Evolutionary conservation across 2,113 vertebrate species (phyloP).

Genomic region (Ceratotherium simum): DNA sequence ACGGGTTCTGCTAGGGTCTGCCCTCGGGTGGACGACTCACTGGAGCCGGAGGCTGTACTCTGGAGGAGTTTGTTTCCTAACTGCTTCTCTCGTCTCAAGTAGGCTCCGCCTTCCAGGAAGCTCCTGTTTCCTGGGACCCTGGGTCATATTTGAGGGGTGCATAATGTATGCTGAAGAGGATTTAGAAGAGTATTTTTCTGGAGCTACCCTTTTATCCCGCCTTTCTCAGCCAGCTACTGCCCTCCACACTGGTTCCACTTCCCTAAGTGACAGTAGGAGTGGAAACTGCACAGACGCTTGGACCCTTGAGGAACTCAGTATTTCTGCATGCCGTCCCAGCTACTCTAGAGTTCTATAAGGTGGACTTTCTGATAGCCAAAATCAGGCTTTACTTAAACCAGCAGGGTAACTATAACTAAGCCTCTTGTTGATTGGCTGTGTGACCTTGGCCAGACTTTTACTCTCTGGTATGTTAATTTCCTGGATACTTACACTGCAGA

Average conservation of each 20-base stretch:
- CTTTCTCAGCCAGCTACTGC: not conserved
- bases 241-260: conserved; percentile 45
- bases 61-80: not conserved
- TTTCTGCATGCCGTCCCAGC: not conserved
- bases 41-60: not conserved
- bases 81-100: not conserved
- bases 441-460: conserved; percentile 54
- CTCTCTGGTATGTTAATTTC: not conserved
- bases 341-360: not conserved
- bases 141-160: not conserved
- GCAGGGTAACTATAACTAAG: not conserved
- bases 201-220: not conserved
- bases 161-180: not conserved
- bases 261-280: not conserved
- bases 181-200: not conserved
- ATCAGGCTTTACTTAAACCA: not conserved
- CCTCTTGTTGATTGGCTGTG: conserved; percentile 19
- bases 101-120: not conserved
- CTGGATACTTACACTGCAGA: not conserved
- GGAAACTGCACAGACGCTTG: not conserved
- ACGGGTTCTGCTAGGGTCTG: not conserved
- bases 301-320: not conserved
- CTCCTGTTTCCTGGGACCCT: not conserved
- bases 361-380: not conserved
- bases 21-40: not conserved